A percentile compares a stretch with the other conserved stretches of the same genome.
Evolutionary conservation across 2,888 invertebrate species (phyloP).

Genomic region (Mamestra brassicae): DNA sequence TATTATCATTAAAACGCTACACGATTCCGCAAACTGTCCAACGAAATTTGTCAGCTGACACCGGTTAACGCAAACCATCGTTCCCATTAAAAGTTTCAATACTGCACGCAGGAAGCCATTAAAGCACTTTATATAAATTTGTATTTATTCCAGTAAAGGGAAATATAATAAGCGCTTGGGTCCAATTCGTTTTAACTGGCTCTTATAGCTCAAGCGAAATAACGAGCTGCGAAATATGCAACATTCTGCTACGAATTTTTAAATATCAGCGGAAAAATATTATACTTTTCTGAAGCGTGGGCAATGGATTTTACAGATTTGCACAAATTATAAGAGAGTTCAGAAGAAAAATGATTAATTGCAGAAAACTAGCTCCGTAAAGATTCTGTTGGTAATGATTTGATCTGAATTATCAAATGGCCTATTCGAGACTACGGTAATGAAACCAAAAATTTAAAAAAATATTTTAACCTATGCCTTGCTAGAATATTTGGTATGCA

Average conservation of each 20-base stretch:
- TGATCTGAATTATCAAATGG: background rate
- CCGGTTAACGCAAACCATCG: constrained; percentile 14
- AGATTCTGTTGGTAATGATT: background rate
- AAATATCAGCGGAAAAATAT: background rate
- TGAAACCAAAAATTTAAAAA: background rate
- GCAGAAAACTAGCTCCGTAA: background rate
- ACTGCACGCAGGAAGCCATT: constrained; percentile 4
- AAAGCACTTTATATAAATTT: constrained; percentile 16
- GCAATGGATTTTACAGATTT: background rate
- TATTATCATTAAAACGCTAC: background rate
- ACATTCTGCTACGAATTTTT: background rate
- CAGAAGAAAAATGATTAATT: background rate
- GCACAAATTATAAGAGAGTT: background rate
- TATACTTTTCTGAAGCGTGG: background rate
- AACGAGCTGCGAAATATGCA: constrained; percentile 26
- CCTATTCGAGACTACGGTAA: background rate
- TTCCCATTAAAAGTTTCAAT: constrained; percentile 35
- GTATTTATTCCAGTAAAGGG: constrained; percentile 28
- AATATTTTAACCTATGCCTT: background rate
- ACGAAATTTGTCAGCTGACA: constrained; percentile 5
- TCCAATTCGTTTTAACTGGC: constrained; percentile 24
- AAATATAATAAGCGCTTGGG: constrained; percentile 29
- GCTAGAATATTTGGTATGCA: background rate
- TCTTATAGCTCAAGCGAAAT: constrained; percentile 30
- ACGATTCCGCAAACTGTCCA: background rate